Base-by-base conservation (phyloP, 2,797 vertebrate genomes). In the Cossypha niveicapilla region DNA sequence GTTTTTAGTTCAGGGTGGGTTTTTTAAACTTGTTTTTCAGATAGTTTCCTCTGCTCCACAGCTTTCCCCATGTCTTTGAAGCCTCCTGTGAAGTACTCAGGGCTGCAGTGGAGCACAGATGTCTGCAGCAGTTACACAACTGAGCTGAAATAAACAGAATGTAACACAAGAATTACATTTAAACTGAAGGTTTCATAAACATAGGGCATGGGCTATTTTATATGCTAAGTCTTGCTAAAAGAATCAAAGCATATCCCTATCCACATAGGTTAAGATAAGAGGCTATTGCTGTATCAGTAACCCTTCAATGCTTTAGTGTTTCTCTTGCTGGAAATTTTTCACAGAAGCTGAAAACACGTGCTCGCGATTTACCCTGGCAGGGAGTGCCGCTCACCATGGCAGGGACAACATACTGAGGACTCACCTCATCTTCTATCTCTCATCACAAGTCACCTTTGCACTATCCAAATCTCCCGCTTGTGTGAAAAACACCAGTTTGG, bases 1-100 rank as follows among this genome's bases (percentile, higher is more conserved):
- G 6, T 18, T 11, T 60, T 39, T 28, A 2, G 3, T 47, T 60
- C 18, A 5, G 6, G 4, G 11, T 62, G 8, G 6, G 2, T 4
- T 30, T 68, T 61, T 56, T 15, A 5, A 18, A 35, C 9, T 70
- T 57, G 7, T 35, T 81, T 79, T 67, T 62, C 27, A 47, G 16
- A 57, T 50, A 27, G 12, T 41, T 73, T 70, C 8, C 57, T 30
- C 25, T 57, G 35, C 18, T 61, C 11, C 23, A 37, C 47, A 71
- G 21, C 41, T 82, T 79, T 18, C 3, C 15, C 7, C 1, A 1
- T 22, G 44, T 18, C 13, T 57, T 62, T 50, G n/a, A 32, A 23
- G 23, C 9, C 18, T 54, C 35, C 30, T 32, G 1, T 11, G 21
- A 78, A 74, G 35, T 1, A 3, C 37, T 28, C 1, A 0, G 21